Percentiles rank a stretch among this genome's conserved stretches.
Evolutionary conservation across 2,888 invertebrate species (phyloP).

Genomic region (Acleris holmiana): DNA sequence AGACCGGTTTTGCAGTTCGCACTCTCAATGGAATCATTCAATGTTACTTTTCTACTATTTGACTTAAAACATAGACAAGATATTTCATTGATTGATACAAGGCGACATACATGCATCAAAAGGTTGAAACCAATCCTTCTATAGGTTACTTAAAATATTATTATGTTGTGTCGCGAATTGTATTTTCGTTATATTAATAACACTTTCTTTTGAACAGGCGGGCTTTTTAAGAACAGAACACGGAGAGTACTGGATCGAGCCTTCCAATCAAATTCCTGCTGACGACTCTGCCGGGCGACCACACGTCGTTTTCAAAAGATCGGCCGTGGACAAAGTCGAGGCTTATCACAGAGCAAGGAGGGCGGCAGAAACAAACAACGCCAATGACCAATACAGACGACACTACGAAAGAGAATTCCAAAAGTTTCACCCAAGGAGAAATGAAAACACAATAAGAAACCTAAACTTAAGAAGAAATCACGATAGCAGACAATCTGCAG

Average conservation of each 20-base stretch:
- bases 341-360: slow-evolving; percentile 71
- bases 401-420: slow-evolving; percentile 75
- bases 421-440: slow-evolving; percentile 64
- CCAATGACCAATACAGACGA: slow-evolving; percentile 64
- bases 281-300: slow-evolving; percentile 78
- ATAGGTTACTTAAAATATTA: too few species aligned
- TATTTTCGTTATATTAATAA: background rate
- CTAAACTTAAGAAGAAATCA: slow-evolving; percentile 73
- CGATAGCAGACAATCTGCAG: slow-evolving; percentile 86
- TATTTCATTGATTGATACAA: slow-evolving; percentile 17
- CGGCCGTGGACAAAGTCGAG: slow-evolving; percentile 83
- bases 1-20: slow-evolving; percentile 60
- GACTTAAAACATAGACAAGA: slow-evolving; percentile 32
- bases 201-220: slow-evolving; percentile 75
- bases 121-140: too few species aligned
- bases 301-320: slow-evolving; percentile 88
- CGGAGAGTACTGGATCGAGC: slow-evolving; percentile 90
- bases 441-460: slow-evolving; percentile 67
- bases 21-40: slow-evolving; percentile 64
- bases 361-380: slow-evolving; percentile 54
- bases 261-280: slow-evolving; percentile 81
- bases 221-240: slow-evolving; percentile 87
- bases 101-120: too few species aligned
- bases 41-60: slow-evolving; percentile 46
- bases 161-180: too few species aligned